A percentile compares a stretch with the other conserved stretches of the same genome.
Evolutionary conservation across 2,113 vertebrate species (phyloP).

Genomic region (Hemibagrus wyckioides): DNA sequence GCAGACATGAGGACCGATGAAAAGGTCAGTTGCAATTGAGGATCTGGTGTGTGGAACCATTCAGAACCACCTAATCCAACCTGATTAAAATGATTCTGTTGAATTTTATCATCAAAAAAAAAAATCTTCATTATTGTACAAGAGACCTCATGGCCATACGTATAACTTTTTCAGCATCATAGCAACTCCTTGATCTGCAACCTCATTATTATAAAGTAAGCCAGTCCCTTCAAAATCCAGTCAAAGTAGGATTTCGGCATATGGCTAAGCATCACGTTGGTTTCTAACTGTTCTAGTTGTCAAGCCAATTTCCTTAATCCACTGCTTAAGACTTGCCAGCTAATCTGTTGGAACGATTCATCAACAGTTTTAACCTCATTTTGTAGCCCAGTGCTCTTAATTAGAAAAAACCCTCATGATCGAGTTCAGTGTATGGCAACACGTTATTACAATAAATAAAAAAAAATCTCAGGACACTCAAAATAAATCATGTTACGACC

Average conservation of each 20-base stretch:
- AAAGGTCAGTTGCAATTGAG: background rate
- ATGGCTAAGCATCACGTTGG: background rate
- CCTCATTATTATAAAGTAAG: background rate
- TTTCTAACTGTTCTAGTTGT: background rate
- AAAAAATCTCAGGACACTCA: background rate
- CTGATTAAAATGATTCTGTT: background rate
- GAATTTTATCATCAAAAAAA: too few species aligned
- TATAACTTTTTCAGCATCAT: background rate
- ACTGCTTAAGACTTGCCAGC: background rate
- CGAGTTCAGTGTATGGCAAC: background rate
- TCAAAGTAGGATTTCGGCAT: background rate
- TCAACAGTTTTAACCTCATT: background rate
- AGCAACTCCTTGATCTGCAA: background rate
- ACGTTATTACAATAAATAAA: background rate
- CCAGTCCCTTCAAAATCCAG: background rate
- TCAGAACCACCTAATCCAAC: background rate
- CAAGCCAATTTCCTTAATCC: background rate
- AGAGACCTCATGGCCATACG: background rate
- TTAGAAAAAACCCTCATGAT: background rate
- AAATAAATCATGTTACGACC: background rate
- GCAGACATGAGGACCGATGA: background rate
- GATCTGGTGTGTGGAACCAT: background rate
- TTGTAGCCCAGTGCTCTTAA: background rate
- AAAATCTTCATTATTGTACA: background rate
- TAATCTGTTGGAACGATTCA: background rate